A percentile compares a stretch with the other conserved stretches of the same genome.
Evolutionary conservation across 2,113 vertebrate species (phyloP).

Genomic region (Lepus americanus): DNA sequence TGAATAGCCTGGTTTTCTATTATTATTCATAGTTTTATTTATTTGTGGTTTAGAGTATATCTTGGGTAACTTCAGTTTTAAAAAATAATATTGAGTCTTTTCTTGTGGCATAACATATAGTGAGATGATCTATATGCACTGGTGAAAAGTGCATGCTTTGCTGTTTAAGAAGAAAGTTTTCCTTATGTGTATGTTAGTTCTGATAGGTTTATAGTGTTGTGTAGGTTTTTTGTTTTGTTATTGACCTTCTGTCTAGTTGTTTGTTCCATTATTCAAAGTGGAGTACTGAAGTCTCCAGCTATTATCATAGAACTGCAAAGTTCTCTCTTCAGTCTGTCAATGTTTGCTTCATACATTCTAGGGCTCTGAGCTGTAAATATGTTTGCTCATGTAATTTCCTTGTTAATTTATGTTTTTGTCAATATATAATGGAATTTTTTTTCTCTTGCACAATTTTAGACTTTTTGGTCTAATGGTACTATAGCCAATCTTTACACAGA

Average conservation of each 20-base stretch:
- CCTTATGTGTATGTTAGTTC: background rate
- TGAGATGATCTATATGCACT: background rate
- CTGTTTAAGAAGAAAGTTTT: background rate
- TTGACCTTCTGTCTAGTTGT: background rate
- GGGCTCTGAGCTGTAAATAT: background rate
- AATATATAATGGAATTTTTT: background rate
- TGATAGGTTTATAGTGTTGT: background rate
- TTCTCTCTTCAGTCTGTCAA: background rate
- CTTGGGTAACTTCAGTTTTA: background rate
- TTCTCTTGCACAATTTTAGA: background rate
- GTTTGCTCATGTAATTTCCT: background rate
- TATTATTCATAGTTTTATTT: background rate
- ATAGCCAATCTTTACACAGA: background rate
- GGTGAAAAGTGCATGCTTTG: background rate
- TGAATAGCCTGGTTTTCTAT: background rate
- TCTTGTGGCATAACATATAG: background rate
- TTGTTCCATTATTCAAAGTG: background rate
- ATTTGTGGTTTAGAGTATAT: background rate
- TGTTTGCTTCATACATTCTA: background rate
- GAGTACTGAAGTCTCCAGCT: background rate
- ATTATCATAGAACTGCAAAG: background rate
- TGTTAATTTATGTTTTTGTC: background rate
- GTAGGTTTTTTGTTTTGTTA: background rate
- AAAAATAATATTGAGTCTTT: background rate
- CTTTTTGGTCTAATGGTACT: background rate